Evolutionary conservation across 64 coral and sea anemone species (phyloP), one percentile per base, ranked within the genome.

Genomic region (Orbicella faveolata): DNA sequence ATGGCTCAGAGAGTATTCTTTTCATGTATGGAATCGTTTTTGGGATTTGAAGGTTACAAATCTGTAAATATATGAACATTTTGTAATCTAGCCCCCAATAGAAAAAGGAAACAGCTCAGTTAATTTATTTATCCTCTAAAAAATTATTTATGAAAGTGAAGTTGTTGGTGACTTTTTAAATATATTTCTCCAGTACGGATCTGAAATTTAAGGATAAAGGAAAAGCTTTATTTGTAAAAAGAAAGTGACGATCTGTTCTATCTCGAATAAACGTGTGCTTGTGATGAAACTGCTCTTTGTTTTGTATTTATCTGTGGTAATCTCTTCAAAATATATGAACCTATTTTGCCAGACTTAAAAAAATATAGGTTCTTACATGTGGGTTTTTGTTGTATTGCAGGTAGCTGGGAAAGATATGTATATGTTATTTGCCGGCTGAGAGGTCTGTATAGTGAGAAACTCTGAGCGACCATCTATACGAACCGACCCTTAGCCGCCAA

Each of bases 141-240:
- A 84, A 12, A 70, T 84, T 84, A 84, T 84, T 68, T 84, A 70
- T 69, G 62, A 84, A 84, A n/a, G 63, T 41, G 2, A 25, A 70
- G 23, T 84, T 72, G 68, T 84, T 72, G 36, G n/a, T 72, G 36
- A 19, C 19, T 51, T 85, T 3, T 30, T 26, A 26, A 25, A 21
- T 11, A 51, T 72, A 52, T 48, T 35, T 21, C 34, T 72, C 19
- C 21, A 48, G 44, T 23, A 6, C 30, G 82, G 9, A 85, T 85
- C 23, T 65, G 79, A 41, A 34, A 82, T 34, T 9, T 34, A 82
- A 64, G 30, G 7, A 30, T 63, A 34, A 33, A 17, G n/a, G 13
- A 82, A 59, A 34, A 53, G 63, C 51, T 59, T 82, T 37, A 37
- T 82, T 82, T 82, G 62, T 16, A 34, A 9, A 63, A 9, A 20